Evolutionary conservation across 2,113 vertebrate genomes (phyloP).

Genomic region (Puma concolor): DNA sequence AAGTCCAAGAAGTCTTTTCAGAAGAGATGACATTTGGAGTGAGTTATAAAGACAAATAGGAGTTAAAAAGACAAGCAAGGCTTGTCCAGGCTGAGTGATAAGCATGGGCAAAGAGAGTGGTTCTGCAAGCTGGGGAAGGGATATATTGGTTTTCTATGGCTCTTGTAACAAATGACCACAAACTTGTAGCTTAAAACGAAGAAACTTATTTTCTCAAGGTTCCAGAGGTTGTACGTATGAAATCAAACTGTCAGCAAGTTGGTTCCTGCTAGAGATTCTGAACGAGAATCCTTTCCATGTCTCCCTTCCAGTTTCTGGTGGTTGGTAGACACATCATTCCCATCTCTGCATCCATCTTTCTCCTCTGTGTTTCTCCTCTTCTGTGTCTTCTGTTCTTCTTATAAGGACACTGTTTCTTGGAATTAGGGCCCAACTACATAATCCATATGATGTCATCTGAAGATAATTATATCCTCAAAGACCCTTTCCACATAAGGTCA

Average conservation of each 20-base stretch:
- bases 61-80: background rate
- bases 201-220: background rate
- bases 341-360: background rate
- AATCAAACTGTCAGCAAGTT: background rate
- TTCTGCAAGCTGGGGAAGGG: background rate
- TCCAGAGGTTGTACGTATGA: background rate
- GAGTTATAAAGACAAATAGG: background rate
- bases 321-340: accelerated
- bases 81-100: background rate
- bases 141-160: background rate
- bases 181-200: background rate
- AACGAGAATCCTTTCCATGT: background rate
- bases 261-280: background rate
- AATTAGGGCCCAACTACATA: background rate
- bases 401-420: background rate
- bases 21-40: background rate
- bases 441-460: background rate
- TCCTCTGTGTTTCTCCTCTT: background rate
- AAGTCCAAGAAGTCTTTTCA: background rate
- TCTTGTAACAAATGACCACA: background rate
- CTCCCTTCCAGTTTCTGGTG: background rate
- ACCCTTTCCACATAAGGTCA: background rate
- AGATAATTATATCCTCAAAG: background rate
- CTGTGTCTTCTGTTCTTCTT: background rate
- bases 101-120: no score